Conservation (phyloP, 2,888 invertebrate species). For the Trimorus sp. region DNA sequence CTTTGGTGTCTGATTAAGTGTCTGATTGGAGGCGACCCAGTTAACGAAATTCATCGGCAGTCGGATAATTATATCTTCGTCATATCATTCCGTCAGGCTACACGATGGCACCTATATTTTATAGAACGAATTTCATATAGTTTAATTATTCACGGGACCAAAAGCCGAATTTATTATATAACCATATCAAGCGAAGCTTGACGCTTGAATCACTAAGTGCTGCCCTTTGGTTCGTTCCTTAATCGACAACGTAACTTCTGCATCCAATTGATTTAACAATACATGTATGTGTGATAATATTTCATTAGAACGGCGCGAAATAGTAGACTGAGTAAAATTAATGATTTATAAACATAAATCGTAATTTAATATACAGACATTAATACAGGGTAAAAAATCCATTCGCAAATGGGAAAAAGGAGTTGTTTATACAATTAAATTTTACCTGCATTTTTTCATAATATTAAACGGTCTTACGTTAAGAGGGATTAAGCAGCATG, state of each 20-base stretch:
- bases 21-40: conserved; percentile 69
- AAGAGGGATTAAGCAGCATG: too few species aligned
- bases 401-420: too few species aligned
- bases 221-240: neutral
- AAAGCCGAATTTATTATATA: conserved; percentile 34
- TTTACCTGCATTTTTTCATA: too few species aligned
- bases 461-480: too few species aligned
- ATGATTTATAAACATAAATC: too few species aligned
- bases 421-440: too few species aligned
- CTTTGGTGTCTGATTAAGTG: conserved; percentile 71
- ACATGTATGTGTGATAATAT: neutral
- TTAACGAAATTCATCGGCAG: conserved; percentile 54
- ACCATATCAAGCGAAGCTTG: conserved; percentile 4
- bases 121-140: neutral
- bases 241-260: conserved; percentile 4
- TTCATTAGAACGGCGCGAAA: too few species aligned
- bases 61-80: conserved; percentile 67
- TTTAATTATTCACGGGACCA: conserved; percentile 24
- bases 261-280: neutral
- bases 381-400: too few species aligned
- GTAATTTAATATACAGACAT: too few species aligned
- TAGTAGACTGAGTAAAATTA: too few species aligned
- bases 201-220: conserved; percentile 6
- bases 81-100: conserved; percentile 26
- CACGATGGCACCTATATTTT: conserved; percentile 30